These are phyloP conservation scores for Apoda limacodes DNA, from an alignment of 2,888 invertebrate species.

Conservation along the genomic window DNA sequence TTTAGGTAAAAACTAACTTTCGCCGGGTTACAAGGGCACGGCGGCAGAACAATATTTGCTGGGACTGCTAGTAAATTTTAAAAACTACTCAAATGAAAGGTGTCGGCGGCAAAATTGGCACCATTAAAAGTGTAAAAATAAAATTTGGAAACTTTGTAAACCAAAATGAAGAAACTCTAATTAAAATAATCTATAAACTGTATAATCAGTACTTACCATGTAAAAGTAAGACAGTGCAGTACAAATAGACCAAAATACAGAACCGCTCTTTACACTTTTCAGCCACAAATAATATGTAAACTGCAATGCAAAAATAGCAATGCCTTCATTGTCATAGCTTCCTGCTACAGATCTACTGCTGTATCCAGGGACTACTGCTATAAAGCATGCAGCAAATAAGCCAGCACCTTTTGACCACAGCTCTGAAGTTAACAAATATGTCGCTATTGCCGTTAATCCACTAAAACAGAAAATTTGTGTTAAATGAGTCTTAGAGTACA, in stretches of 20 bases:
- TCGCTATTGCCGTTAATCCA: conserved; percentile 97
- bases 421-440: conserved; percentile 97
- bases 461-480: conserved; percentile 74
- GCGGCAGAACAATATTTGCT: too few relatives aligned
- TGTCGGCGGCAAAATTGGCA: too few relatives aligned
- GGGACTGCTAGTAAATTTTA: too few relatives aligned
- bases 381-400: conserved; percentile 98
- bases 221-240: conserved; percentile 98
- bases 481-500: too few relatives aligned
- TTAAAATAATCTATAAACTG: neutral
- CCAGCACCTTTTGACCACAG: conserved; percentile 97
- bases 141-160: neutral
- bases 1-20: too few relatives aligned
- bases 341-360: conserved; percentile 99
- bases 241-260: conserved; percentile 95
- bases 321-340: conserved; percentile 99
- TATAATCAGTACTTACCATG: conserved; percentile 91
- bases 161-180: neutral
- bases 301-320: conserved; percentile 99
- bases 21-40: too few relatives aligned
- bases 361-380: conserved; percentile 98
- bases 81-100: too few relatives aligned
- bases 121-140: too few relatives aligned
- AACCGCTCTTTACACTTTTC: conserved; percentile 97
- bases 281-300: conserved; percentile 99